A percentile compares a stretch with the other conserved stretches of the same genome.
Evolutionary conservation across 1,140 invertebrate genomes (phyloP).

Genomic region (Caerostris darwini): DNA sequence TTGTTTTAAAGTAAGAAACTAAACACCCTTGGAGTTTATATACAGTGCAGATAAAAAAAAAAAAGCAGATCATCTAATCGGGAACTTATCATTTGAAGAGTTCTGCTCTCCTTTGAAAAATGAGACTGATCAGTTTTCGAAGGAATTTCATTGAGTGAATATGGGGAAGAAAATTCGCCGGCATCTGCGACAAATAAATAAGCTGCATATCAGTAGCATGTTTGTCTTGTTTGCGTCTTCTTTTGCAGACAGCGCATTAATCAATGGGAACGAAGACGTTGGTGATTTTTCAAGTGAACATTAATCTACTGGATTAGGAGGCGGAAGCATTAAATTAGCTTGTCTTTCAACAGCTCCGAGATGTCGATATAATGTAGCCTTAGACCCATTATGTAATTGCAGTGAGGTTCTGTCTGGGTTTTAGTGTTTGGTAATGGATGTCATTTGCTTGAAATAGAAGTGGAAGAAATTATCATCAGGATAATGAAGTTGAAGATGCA

Average conservation of each 20-base stretch:
- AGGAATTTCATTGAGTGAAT: slow-evolving; percentile 66
- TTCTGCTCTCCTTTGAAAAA: slow-evolving; percentile 40
- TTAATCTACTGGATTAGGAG: neutral
- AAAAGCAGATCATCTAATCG: slow-evolving; percentile 27
- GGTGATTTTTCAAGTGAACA: slow-evolving; percentile 48
- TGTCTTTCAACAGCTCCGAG: neutral
- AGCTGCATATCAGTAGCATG: slow-evolving; percentile 24
- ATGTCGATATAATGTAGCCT: slow-evolving; percentile 27
- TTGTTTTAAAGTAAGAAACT: slow-evolving; percentile 11
- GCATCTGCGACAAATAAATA: slow-evolving; percentile 60
- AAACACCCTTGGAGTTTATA: slow-evolving; percentile 28
- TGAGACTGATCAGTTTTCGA: slow-evolving; percentile 37
- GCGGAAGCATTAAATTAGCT: slow-evolving; percentile 10
- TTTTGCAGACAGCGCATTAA: slow-evolving; percentile 24
- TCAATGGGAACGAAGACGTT: slow-evolving; percentile 6
- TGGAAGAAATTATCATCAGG: neutral
- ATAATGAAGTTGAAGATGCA: neutral
- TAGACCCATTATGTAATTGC: slow-evolving; percentile 27
- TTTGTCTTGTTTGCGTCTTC: slow-evolving; percentile 68
- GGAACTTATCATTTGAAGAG: slow-evolving; percentile 10
- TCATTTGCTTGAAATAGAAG: neutral
- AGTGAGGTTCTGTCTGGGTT: neutral
- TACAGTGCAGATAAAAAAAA: neutral
- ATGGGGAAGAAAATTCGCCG: neutral
- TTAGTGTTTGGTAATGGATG: neutral